Percentiles rank a stretch among this genome's conserved stretches.
Conservation (phyloP, 2,113 vertebrate species). For the Heliornis fulica region DNA sequence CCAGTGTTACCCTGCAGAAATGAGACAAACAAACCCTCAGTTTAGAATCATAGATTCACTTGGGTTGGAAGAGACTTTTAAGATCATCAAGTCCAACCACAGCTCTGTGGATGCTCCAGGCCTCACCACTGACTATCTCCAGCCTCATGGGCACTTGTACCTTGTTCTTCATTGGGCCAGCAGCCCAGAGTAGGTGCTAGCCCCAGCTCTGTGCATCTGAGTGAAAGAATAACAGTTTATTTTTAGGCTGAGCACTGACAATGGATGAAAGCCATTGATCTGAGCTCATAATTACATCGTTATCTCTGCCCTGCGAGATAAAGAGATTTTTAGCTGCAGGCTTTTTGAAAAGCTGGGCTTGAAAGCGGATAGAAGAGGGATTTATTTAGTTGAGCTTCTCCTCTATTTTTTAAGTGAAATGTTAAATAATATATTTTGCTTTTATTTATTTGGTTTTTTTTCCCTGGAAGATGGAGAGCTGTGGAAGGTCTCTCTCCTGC, state of each 20-base stretch:
- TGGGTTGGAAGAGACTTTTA: too few relatives aligned
- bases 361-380: background rate
- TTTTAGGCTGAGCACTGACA: background rate
- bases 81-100: too few relatives aligned
- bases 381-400: background rate
- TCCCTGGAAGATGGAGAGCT: background rate
- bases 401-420: slow-evolving; percentile 6
- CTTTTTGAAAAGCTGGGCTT: slow-evolving; percentile 10
- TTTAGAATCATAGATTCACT: too few relatives aligned
- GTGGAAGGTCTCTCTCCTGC: background rate
- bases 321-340: slow-evolving; percentile 20
- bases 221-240: background rate
- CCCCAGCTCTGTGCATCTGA: background rate
- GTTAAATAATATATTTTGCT: background rate
- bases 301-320: background rate
- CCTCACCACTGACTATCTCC: background rate
- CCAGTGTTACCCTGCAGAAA: background rate
- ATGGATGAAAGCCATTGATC: slow-evolving; percentile 21
- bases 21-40: background rate
- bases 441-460: accelerated
- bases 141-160: accelerated
- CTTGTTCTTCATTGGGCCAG: background rate
- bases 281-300: slow-evolving; percentile 6
- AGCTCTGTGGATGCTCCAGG: background rate
- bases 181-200: background rate